Evolutionary conservation across 2,888 invertebrate species (phyloP).

Genomic region (Eupeodes latifasciatus): DNA sequence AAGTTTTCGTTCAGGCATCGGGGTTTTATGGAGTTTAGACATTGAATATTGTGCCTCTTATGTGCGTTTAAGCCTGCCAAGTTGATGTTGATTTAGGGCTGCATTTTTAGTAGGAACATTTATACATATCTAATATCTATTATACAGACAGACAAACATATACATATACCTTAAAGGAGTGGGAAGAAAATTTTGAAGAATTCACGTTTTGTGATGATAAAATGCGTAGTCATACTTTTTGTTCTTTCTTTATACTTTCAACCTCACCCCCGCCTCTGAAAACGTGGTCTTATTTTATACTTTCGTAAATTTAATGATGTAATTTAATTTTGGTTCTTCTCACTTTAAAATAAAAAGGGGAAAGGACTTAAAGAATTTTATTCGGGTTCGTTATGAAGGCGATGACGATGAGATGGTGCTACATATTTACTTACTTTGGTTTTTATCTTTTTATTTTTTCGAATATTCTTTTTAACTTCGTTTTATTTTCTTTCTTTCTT

Average conservation of each 20-base stretch:
- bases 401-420: constrained; percentile 22
- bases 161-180: neutral
- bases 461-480: constrained; percentile 32
- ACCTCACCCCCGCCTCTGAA: constrained; percentile 27
- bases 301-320: constrained; percentile 67
- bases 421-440: neutral
- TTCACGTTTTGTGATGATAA: constrained; percentile 63
- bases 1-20: constrained; percentile 47
- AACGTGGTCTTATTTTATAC: constrained; percentile 29
- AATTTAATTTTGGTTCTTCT: constrained; percentile 55
- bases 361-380: constrained; percentile 70
- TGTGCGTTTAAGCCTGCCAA: constrained; percentile 49
- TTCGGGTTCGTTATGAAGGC: constrained; percentile 62
- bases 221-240: constrained; percentile 66
- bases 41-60: constrained; percentile 35
- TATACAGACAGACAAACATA: neutral
- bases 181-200: constrained; percentile 47
- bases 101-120: constrained; percentile 56
- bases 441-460: constrained; percentile 40
- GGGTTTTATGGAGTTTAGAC: constrained; percentile 36
- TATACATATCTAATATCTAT: too few relatives aligned
- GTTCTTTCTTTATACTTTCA: constrained; percentile 27
- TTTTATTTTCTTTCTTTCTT: constrained; percentile 19
- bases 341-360: constrained; percentile 58
- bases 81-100: constrained; percentile 71